Evolutionary conservation across 2,888 invertebrate species (phyloP).

Genomic region (Eremobia ochroleuca): DNA sequence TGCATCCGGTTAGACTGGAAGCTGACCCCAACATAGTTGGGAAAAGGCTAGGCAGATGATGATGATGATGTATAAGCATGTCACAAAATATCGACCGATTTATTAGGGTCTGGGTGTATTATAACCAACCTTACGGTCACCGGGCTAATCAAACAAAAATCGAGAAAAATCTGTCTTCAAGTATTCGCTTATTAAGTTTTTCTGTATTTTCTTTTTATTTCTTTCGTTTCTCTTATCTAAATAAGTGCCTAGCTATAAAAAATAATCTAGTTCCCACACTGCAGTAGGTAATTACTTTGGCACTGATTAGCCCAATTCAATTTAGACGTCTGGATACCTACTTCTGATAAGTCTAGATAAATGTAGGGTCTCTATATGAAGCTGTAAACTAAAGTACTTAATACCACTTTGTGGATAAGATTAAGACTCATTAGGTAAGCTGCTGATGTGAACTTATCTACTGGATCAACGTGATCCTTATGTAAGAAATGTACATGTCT

Average conservation of each 20-base stretch:
- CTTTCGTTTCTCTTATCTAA: not conserved
- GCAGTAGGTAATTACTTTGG: conserved; percentile 8
- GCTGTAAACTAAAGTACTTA: conserved; percentile 37
- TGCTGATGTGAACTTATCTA: not conserved
- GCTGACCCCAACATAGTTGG: too few relatives aligned
- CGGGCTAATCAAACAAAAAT: not conserved
- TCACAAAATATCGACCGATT: too few relatives aligned
- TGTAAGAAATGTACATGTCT: not conserved
- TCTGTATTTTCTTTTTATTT: not conserved
- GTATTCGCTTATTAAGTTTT: not conserved
- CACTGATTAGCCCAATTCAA: conserved; percentile 35
- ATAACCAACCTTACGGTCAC: too few relatives aligned
- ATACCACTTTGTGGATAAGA: conserved; percentile 20
- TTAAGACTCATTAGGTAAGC: not conserved
- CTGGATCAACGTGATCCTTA: conserved; percentile 1
- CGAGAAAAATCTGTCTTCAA: not conserved
- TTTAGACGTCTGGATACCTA: conserved; percentile 20
- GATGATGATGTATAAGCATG: too few relatives aligned
- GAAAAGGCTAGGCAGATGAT: too few relatives aligned
- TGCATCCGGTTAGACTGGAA: too few relatives aligned
- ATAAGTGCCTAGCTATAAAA: not conserved
- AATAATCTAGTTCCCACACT: not conserved
- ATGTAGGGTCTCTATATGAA: conserved; percentile 27
- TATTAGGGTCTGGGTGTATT: too few relatives aligned
- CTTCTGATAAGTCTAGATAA: conserved; percentile 37